Evolutionary conservation across 2,113 vertebrate genomes (phyloP), one percentile per base, ranked within the genome.

Genomic region (Chaetops frenatus): DNA sequence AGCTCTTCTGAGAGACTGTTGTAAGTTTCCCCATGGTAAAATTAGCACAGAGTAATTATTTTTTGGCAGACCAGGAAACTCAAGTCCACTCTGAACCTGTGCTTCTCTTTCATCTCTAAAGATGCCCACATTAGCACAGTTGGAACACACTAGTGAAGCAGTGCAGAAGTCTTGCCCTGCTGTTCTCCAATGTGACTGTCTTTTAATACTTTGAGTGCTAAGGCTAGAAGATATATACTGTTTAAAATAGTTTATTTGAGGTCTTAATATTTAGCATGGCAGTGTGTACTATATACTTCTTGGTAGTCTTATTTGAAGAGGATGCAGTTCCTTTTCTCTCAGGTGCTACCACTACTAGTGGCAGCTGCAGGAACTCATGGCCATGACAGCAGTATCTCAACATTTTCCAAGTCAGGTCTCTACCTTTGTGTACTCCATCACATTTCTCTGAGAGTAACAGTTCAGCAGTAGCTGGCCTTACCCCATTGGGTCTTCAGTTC

Each of bases 391-490:
- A 83, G 3, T 60, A 58, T 45, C 56, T 90, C 33, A 62, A 57
- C 77, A 45, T 8, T 70, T 78, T 42, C n/a, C 17, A 58, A 36
- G 66, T 57, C 19, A 24, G 13, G 10, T n/a, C 11, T n/a, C 12
- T 7, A 8, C 22, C 27, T 86, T 54, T 15, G 17, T 47, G 5
- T 38, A 33, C 9, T 56, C 61, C 24, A 13, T 64, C 47, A 23
- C 0, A 0, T 84, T 87, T 61, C 21, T 50, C 21, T 12, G 9
- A 48, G 2, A 27, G 28, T 40, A 58, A 31, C 28, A 44, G 28
- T 62, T 54, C 4, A 21, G 28, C 29, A 50, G 33, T 29, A 76
- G 57, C 9, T 76, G 25, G 20, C 44, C 10, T 67, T 62, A 25
- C 2, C 1, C 6, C 15, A 3, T 3, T 70, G 44, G 71, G 64